Percentiles rank a stretch among this genome's conserved stretches.
phyloP scores from a whole-genome alignment of 2,113 vertebrate genomes.

The Oreochromis aureus region DNA sequence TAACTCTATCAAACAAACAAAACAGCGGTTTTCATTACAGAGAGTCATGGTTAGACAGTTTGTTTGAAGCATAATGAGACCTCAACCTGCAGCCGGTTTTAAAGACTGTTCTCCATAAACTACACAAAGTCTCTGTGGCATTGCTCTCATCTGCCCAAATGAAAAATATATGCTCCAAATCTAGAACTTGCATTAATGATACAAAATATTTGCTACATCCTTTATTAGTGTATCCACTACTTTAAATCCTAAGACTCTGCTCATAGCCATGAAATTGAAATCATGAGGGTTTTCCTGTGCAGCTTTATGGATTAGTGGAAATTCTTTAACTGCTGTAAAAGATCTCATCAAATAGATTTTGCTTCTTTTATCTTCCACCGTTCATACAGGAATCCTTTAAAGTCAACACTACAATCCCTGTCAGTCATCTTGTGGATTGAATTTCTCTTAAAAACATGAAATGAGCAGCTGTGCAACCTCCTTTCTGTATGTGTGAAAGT shows the following conservation, averaged over 20 bases:
- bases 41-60: neutral
- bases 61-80: slow-evolving; percentile 1
- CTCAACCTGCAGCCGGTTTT: neutral
- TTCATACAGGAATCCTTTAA: neutral
- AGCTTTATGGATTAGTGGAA: neutral
- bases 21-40: neutral
- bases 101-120: neutral
- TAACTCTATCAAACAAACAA: neutral
- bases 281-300: neutral
- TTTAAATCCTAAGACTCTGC: neutral
- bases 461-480: neutral
- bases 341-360: neutral
- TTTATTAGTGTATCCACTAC: neutral
- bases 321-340: neutral
- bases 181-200: neutral
- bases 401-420: neutral
- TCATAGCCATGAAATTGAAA: neutral
- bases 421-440: neutral
- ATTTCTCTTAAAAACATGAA: neutral
- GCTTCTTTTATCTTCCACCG: neutral
- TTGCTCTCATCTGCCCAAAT: neutral
- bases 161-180: neutral
- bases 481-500: neutral
- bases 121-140: accelerated
- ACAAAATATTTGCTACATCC: slow-evolving; percentile 26